phyloP scores from a whole-genome alignment of 2,888 invertebrate genomes.

The Molanna angustata region DNA sequence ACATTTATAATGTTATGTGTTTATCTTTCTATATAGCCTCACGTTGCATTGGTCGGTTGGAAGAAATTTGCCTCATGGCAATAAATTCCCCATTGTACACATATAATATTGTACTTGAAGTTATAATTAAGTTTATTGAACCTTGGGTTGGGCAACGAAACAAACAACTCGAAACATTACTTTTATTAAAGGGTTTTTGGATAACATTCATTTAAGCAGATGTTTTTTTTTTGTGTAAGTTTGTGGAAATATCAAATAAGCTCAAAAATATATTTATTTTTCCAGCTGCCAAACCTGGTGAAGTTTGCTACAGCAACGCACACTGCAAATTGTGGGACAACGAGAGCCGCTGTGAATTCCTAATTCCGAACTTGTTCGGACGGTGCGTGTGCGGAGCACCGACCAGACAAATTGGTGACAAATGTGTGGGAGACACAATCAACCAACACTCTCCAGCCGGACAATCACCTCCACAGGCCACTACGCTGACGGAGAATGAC shows the following conservation, averaged over 20 bases:
- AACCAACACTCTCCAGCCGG: slow-evolving; percentile 32
- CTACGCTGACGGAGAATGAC: slow-evolving; percentile 41
- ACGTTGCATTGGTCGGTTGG: too few species aligned
- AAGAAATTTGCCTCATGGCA: too few species aligned
- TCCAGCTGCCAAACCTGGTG: slow-evolving; percentile 82
- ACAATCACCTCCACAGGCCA: slow-evolving; percentile 37
- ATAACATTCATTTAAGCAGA: background rate
- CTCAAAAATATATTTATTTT: slow-evolving; percentile 34
- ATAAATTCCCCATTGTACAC: too few species aligned
- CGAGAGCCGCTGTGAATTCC: slow-evolving; percentile 83
- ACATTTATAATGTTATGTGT: too few species aligned
- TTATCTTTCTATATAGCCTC: too few species aligned
- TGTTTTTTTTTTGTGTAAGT: background rate
- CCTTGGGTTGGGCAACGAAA: too few species aligned
- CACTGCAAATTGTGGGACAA: slow-evolving; percentile 83
- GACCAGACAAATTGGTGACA: slow-evolving; percentile 62
- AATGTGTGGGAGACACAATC: slow-evolving; percentile 55
- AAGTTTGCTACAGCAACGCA: slow-evolving; percentile 86
- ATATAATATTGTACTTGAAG: too few species aligned
- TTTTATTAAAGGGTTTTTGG: background rate
- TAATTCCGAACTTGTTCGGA: slow-evolving; percentile 86
- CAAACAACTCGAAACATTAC: background rate
- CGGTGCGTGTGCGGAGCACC: slow-evolving; percentile 78
- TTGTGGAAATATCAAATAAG: too few species aligned
- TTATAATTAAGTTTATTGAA: too few species aligned